These are phyloP conservation scores for Sebastes vulpes DNA, from an alignment of 2,797 vertebrate genomes.

Conservation along the genomic window DNA sequence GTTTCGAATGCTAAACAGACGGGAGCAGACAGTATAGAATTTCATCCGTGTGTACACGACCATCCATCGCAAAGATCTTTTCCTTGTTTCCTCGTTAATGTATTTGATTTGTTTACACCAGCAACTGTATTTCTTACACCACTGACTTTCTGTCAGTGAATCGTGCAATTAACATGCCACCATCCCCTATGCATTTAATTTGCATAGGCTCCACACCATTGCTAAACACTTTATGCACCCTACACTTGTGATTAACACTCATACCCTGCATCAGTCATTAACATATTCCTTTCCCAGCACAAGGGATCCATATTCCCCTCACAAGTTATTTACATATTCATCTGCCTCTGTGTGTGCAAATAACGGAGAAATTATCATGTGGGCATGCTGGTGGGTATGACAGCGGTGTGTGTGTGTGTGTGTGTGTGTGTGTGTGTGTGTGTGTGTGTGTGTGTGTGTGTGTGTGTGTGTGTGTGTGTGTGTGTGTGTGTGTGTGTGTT, in stretches of 20 bases:
- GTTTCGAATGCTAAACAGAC: constrained; percentile 78
- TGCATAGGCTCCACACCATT: constrained; percentile 44
- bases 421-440: neutral
- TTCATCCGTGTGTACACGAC: neutral
- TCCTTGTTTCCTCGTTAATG: neutral
- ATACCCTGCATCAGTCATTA: constrained; percentile 62
- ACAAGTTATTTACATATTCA: constrained; percentile 78
- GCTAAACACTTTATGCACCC: constrained; percentile 56
- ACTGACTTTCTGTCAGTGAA: constrained; percentile 38
- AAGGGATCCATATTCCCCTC: constrained; percentile 64
- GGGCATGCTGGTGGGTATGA: constrained; percentile 49
- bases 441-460: constrained; percentile 4
- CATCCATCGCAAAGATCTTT: neutral
- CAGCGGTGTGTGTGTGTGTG: neutral
- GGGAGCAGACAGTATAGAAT: constrained; percentile 55
- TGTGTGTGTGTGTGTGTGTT: neutral
- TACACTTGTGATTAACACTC: constrained; percentile 70
- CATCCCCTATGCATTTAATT: constrained; percentile 38
- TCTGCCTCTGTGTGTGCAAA: constrained; percentile 73
- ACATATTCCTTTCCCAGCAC: constrained; percentile 66
- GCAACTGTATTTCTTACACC: constrained; percentile 26
- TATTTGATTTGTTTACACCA: constrained; percentile 40
- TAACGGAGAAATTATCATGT: constrained; percentile 65
- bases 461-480: constrained; percentile 4
- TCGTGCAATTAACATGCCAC: constrained; percentile 26